Evolutionary conservation across 92 coral and sea anemone genomes (phyloP).

Genomic region (Phenganax subtilis): DNA sequence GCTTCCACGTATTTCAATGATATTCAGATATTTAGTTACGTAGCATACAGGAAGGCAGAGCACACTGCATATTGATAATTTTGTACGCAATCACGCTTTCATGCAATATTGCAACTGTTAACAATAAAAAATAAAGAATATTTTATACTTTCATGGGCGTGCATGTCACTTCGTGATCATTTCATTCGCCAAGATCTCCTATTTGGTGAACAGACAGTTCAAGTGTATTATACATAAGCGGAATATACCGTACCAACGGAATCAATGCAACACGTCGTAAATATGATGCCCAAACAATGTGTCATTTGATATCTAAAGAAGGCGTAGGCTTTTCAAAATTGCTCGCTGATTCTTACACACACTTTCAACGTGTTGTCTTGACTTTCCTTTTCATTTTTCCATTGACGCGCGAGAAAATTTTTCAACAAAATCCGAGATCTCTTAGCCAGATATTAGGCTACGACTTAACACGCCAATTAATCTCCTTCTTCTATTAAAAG

Average conservation of each 20-base stretch:
- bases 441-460: not conserved
- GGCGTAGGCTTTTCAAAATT: slow-evolving; percentile 26
- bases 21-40: too few species aligned
- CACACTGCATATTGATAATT: too few species aligned
- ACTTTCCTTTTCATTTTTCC: not conserved
- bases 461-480: not conserved
- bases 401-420: not conserved
- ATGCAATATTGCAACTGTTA: too few species aligned
- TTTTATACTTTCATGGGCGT: too few species aligned
- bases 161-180: too few species aligned
- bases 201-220: too few species aligned
- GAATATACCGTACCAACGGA: not conserved
- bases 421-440: not conserved
- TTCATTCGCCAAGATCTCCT: too few species aligned
- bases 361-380: not conserved
- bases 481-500: not conserved
- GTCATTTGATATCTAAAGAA: slow-evolving; percentile 23
- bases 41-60: too few species aligned
- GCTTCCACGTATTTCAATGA: too few species aligned
- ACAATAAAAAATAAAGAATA: too few species aligned
- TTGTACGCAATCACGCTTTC: too few species aligned
- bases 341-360: not conserved
- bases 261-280: not conserved
- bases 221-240: not conserved
- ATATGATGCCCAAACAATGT: slow-evolving; percentile 12